Percentiles rank a stretch among this genome's conserved stretches.
Evolutionary conservation across 2,113 vertebrate species (phyloP).

Genomic region (Peromyscus maniculatus): DNA sequence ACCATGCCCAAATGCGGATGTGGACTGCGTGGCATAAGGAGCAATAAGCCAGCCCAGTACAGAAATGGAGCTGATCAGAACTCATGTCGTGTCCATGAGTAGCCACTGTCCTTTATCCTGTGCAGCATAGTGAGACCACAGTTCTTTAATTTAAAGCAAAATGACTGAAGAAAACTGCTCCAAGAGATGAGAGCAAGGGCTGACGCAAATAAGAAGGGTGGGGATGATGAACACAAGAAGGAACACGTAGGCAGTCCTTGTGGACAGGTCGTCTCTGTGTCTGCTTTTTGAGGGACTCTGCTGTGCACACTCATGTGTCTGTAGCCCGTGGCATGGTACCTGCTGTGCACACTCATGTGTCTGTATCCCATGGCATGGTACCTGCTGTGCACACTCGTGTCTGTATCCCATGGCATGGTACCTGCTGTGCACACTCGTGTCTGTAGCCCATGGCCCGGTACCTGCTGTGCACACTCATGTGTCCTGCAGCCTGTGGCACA

Average conservation of each 20-base stretch:
- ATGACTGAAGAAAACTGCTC: background rate
- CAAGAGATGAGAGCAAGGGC: background rate
- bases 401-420: background rate
- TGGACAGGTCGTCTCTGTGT: background rate
- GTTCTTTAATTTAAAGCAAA: background rate
- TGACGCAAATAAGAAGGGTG: background rate
- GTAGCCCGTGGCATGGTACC: background rate
- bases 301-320: background rate
- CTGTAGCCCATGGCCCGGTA: background rate
- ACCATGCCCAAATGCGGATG: background rate
- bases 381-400: background rate
- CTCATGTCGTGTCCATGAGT: background rate
- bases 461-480: background rate
- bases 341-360: background rate
- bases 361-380: too few species aligned
- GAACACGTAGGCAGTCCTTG: background rate
- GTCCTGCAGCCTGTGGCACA: background rate
- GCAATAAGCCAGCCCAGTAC: background rate
- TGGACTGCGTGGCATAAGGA: background rate
- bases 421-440: background rate
- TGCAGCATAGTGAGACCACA: background rate
- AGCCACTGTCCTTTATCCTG: background rate
- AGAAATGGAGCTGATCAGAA: background rate
- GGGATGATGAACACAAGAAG: background rate
- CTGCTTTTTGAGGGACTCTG: background rate